Base-by-base conservation (phyloP, 2,888 invertebrate genomes). In the Xanthostigma xanthostigma region DNA sequence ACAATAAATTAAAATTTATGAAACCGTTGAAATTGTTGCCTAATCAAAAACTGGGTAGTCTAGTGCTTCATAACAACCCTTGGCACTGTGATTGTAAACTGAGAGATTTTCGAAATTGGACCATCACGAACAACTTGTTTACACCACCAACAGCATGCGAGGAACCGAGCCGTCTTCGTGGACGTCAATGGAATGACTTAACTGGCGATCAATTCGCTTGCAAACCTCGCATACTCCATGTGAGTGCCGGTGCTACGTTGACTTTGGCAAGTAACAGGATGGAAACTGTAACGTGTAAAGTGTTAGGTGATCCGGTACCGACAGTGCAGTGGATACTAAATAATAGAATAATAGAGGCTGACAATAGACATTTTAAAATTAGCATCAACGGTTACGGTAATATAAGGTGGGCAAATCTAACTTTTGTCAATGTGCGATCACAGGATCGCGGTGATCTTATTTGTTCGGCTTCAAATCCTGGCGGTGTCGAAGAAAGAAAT, bases 11-110 rank as follows among this genome's bases (percentile, higher is more conserved):
- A 48, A 79, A 79, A 46, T 73, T 74, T 46, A 64, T 91, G 44
- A 75, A 75, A 58, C 48, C 42, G 9, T 37, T 48, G 11, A n/a
- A 12, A 33, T 38, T 48, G 38, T 14, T 37, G 11, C 33, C 36
- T 11, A 62, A 64, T 33, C 72, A 74, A 2, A 80, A 78, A 53
- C 65, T 92, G 46, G 76, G 77, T 33, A 84, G 83, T 58, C 69
- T 93, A 41, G 82, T 82, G 48, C 71, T 92, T 1, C 78, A 80
- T 53, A 79, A 81, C 52, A 93, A 93, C 62, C 85, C 84, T 0
- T 93, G 92, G 92, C 76, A 82, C 51, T 93, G 93, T 61, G 88
- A 92, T 60, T 93, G 93, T 60, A 78, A 81, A 53, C 68, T 93
- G 47, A 80, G 85, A 59, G 75, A 76, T 13, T 85, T 92, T 55